These are phyloP conservation scores for Acleris literana DNA, from an alignment of 2,888 invertebrate species.

Conservation along the genomic window DNA sequence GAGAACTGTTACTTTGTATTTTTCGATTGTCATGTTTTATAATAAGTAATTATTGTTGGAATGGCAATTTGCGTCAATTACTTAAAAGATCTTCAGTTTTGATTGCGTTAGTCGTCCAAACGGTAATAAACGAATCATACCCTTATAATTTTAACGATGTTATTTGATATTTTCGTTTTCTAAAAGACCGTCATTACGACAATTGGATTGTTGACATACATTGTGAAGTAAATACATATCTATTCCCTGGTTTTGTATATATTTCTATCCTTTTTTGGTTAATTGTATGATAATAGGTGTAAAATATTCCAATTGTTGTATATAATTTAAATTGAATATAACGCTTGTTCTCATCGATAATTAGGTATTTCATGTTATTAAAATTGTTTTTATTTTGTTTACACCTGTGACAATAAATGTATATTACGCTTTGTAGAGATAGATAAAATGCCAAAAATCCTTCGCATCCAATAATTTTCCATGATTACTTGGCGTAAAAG, in stretches of 20 bases:
- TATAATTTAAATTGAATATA: constrained; percentile 43
- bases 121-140: background rate
- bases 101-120: constrained; percentile 10
- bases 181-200: background rate
- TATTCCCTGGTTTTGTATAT: constrained; percentile 71
- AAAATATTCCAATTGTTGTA: constrained; percentile 46
- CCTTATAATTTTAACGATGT: constrained; percentile 12
- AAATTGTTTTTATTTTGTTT: constrained; percentile 66
- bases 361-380: constrained; percentile 45
- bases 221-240: constrained; percentile 67
- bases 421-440: constrained; percentile 80
- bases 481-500: too few relatives aligned
- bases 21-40: constrained; percentile 3
- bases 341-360: constrained; percentile 42
- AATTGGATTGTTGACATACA: constrained; percentile 16
- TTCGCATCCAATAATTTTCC: constrained; percentile 21
- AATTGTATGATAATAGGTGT: constrained; percentile 62
- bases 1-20: background rate
- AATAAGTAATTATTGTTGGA: background rate
- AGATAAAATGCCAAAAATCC: constrained; percentile 71
- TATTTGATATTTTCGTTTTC: background rate
- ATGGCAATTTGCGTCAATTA: constrained; percentile 30
- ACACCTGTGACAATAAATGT: constrained; percentile 83
- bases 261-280: constrained; percentile 57
- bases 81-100: background rate